phyloP scores from a whole-genome alignment of 2,888 invertebrate genomes.

The Drosophila neoperkinsi region DNA sequence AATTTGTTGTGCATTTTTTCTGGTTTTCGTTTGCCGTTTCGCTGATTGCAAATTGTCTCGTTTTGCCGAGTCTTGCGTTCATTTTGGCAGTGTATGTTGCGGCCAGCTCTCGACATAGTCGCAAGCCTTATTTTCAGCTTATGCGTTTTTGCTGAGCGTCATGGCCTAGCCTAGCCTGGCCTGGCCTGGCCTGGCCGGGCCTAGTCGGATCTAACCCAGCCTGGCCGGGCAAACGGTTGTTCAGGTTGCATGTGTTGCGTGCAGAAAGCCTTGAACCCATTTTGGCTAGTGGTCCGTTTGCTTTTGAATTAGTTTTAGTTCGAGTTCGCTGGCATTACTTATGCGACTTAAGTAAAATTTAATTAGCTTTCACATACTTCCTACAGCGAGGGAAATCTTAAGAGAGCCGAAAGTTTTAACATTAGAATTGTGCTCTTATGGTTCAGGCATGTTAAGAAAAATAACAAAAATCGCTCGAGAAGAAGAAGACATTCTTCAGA shows the following conservation, averaged over 20 bases:
- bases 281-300: conserved; percentile 32
- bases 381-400: background rate
- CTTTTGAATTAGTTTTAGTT: conserved; percentile 7
- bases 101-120: conserved; percentile 54
- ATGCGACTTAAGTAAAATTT: background rate
- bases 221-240: conserved; percentile 22
- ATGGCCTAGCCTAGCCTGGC: conserved; percentile 26
- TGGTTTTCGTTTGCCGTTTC: conserved; percentile 73
- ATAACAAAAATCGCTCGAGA: background rate
- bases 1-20: conserved; percentile 76
- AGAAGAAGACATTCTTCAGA: background rate
- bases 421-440: background rate
- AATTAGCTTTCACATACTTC: conserved; percentile 1
- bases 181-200: conserved; percentile 1
- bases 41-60: conserved; percentile 80
- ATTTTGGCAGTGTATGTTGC: conserved; percentile 64
- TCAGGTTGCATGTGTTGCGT: conserved; percentile 46
- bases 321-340: background rate
- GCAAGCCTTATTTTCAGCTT: conserved; percentile 65
- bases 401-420: background rate
- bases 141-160: conserved; percentile 29
- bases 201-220: conserved; percentile 4
- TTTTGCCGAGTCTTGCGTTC: conserved; percentile 57
- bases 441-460: background rate
- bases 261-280: conserved; percentile 63